A percentile compares a stretch with the other conserved stretches of the same genome.
Conservation (phyloP, 2,113 vertebrate genomes). For the Centropristis striata region DNA sequence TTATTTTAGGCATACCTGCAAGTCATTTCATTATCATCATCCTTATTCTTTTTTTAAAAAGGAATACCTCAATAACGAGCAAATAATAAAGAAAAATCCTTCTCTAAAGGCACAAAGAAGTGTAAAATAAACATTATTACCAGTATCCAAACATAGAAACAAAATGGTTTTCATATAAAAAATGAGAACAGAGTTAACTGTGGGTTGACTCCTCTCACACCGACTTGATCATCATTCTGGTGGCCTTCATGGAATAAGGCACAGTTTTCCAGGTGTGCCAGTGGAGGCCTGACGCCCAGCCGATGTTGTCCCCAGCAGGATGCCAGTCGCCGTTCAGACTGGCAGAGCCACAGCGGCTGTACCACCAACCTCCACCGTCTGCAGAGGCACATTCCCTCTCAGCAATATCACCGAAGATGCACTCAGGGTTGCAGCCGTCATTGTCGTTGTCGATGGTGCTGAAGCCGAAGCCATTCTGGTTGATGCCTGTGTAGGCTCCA, state of each 20-base stretch:
- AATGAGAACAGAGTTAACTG: neutral
- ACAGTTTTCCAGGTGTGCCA: slow-evolving; percentile 79
- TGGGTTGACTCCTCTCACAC: neutral
- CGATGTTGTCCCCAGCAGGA: slow-evolving; percentile 33
- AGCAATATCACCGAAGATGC: slow-evolving; percentile 64
- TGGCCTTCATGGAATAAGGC: slow-evolving; percentile 61
- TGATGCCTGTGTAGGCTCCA: slow-evolving; percentile 21
- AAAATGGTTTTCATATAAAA: neutral
- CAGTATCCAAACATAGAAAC: neutral
- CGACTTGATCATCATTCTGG: slow-evolving; percentile 73
- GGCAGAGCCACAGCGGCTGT: slow-evolving; percentile 79
- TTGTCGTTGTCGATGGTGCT: slow-evolving; percentile 77
- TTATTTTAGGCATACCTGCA: neutral
- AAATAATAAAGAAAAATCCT: no score
- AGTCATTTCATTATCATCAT: neutral
- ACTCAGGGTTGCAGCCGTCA: slow-evolving; percentile 72
- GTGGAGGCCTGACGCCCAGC: slow-evolving; percentile 77
- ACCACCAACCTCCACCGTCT: slow-evolving; percentile 74
- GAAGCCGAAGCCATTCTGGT: slow-evolving; percentile 80
- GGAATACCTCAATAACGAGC: neutral
- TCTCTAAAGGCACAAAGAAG: no score
- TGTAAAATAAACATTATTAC: neutral
- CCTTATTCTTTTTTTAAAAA: neutral
- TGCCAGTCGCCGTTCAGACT: slow-evolving; percentile 75
- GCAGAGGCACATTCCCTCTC: neutral